Conservation (phyloP, 2,888 invertebrate species). For the Dinocampus coccinellae region DNA sequence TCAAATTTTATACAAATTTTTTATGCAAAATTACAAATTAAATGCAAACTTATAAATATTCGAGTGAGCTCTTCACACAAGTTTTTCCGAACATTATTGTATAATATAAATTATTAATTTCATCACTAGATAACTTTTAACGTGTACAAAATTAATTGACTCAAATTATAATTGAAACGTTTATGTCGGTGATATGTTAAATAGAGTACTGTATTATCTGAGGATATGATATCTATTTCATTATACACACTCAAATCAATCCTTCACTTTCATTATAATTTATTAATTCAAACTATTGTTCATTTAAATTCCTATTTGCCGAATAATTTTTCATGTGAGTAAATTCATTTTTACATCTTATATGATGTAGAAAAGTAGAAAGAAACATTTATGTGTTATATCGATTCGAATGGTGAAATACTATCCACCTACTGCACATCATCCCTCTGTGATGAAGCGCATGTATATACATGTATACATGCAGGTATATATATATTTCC, state of each 20-base stretch:
- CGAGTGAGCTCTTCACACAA: not conserved
- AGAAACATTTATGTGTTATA: slow-evolving; percentile 43
- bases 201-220: not conserved
- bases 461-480: not conserved
- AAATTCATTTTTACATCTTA: slow-evolving; percentile 24
- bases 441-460: slow-evolving; percentile 36
- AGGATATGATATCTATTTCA: not conserved
- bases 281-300: not conserved
- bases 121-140: not conserved
- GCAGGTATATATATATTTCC: not conserved
- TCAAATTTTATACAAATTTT: not conserved
- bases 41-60: not conserved
- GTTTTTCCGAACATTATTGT: not conserved
- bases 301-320: not conserved
- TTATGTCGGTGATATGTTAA: not conserved
- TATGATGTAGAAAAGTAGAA: slow-evolving; percentile 32
- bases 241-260: not conserved
- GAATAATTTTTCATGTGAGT: not conserved
- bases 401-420: slow-evolving; percentile 45
- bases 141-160: not conserved
- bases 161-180: not conserved
- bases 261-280: not conserved
- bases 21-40: not conserved
- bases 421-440: slow-evolving; percentile 49
- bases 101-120: not conserved